Conservation (phyloP, 1,140 invertebrate species). For the Dermatophagoides farinae region DNA sequence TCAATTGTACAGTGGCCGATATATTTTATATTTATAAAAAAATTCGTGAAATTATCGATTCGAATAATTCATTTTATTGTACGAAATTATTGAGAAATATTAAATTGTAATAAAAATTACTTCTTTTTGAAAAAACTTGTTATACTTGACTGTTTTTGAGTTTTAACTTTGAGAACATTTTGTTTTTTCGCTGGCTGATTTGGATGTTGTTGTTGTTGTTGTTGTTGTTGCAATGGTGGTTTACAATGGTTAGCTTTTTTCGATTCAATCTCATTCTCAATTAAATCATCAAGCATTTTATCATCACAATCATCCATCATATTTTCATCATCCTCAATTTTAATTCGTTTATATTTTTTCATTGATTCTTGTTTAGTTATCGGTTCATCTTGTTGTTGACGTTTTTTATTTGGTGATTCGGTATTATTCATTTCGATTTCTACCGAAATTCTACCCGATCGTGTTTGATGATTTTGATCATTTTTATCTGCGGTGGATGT, state of each 20-base stretch:
- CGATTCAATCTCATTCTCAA: not conserved
- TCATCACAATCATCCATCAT: not conserved
- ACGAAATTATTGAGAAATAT: not conserved
- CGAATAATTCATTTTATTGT: not conserved
- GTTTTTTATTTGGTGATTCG: no score
- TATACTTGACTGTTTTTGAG: not conserved
- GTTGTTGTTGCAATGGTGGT: not conserved
- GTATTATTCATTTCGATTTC: no score
- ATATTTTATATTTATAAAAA: constrained; percentile 2
- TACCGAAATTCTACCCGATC: no score
- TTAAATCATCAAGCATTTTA: not conserved
- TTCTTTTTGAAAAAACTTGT: constrained; percentile 6
- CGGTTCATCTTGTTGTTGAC: no score
- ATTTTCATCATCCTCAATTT: not conserved
- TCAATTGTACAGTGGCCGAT: not conserved
- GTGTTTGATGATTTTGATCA: no score
- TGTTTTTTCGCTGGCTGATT: not conserved
- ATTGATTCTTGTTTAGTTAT: no score
- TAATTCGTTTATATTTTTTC: not conserved
- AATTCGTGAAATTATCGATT: not conserved
- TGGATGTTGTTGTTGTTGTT: not conserved
- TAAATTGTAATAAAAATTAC: not conserved
- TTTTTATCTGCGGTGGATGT: no score
- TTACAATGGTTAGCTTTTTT: not conserved
- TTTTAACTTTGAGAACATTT: not conserved